phyloP scores from a whole-genome alignment of 2,888 invertebrate genomes.

The Ophraella communa region DNA sequence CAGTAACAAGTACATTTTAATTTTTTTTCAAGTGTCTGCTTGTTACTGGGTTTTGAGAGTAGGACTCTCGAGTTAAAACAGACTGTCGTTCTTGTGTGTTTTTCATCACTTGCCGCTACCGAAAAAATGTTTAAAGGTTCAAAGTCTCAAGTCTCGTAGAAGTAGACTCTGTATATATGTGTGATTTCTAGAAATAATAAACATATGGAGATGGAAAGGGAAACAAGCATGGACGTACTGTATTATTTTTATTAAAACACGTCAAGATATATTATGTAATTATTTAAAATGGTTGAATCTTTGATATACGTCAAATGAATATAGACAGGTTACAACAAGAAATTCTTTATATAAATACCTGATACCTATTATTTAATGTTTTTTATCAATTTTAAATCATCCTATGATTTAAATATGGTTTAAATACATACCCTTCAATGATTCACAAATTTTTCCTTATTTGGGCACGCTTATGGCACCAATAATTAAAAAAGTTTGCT shows the following conservation, averaged over 20 bases:
- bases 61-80: conserved; percentile 35
- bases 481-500: background rate
- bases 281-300: background rate
- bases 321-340: no score
- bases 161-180: conserved; percentile 22
- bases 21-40: conserved; percentile 35
- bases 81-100: conserved; percentile 30
- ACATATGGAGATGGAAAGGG: conserved; percentile 25
- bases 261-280: background rate
- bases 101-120: conserved; percentile 40
- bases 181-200: conserved; percentile 30
- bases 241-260: background rate
- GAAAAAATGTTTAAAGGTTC: conserved; percentile 38
- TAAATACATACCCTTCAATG: no score
- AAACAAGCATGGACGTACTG: background rate
- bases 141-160: conserved; percentile 17
- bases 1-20: conserved; percentile 35
- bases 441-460: background rate
- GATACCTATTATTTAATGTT: no score
- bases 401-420: no score
- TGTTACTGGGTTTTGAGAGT: conserved; percentile 29
- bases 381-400: no score
- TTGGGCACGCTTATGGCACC: background rate
- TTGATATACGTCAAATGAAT: no score
- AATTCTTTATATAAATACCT: no score